Base-by-base conservation (phyloP, 2,113 vertebrate species). In the Engystomops pustulosus region DNA sequence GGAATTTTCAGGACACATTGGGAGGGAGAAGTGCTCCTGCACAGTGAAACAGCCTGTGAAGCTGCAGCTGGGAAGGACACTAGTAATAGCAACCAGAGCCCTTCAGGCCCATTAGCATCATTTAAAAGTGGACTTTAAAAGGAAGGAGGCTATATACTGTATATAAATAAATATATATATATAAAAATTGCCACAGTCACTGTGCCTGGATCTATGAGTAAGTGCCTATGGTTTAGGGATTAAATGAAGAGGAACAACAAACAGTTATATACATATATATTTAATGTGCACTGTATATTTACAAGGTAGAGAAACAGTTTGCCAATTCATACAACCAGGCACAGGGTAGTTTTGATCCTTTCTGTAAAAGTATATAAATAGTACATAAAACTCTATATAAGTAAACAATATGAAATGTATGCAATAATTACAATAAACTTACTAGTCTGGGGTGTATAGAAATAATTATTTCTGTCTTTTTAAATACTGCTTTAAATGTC, bases 301-400 rank as follows among this genome's bases (percentile, higher is more conserved):
- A 95, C 94, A 95, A 69, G 86, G 82, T 86, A 75, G 83, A 81
- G 86, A 55, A 71, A 20, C 45, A 49, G 49, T 53, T 89, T 86
- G 85, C 71, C 88, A 86, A 80, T 90, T 89, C 77, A 88, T 62
- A 58, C 91, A 91, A 89, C 67, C 91, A 89, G 89, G 86, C 90
- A 91, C 55, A 86, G 12, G 82, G 88, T 88, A 91, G 90, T 86
- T 86, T 86, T 90, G 23, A 45, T 47, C 27, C n/a, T 85, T 87
- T 89, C 86, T 88, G 90, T 91, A 91, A 88, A 94, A 93, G 91
- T 88, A 92, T 93, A 92, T 92, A 94, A 94, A 93, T 94, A 94
- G 88, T 93, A 94, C 90, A 94, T 71, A 80, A 88, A 87, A 89
- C 82, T 90, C 87, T 91, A 90, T 80, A 86, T 84, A 90, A 91